Evolutionary conservation across 2,888 invertebrate species (phyloP), one percentile per base, ranked within the genome.

Genomic region (Dynastes grantii): DNA sequence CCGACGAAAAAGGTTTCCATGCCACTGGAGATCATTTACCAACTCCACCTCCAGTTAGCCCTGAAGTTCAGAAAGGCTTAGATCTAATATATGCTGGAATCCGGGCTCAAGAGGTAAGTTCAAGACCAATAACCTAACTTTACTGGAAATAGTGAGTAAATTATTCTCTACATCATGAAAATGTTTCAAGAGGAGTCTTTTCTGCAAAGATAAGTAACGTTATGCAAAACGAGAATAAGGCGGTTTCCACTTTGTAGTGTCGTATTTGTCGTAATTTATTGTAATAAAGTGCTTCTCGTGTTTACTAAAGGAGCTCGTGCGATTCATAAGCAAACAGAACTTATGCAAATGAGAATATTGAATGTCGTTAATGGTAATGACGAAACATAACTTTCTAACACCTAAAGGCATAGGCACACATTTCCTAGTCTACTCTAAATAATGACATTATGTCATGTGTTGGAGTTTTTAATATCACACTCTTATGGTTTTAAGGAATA

Each of bases 81-180:
- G 96, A 96, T 88, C 92, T 96, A 86, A 96, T 96, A 88, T 96
- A 93, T 88, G 95, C 95, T 79, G 95, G 95, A 85, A 96, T 96
- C 83, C 93, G 93, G 86, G 89, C 91, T 81, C 92, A 92, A 83
- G 89, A 92, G 87, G 93, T 92, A 86, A 82, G 78, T 45, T 61
- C 5, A 37, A 5, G 32, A 37, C 5, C 0, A 37, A 5, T 37
- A 37, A 37, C 32, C 5, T 37, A 37, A 37, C 32, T 37, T 37
- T 5, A 37, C 32, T 4, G 32, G 5, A 5, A 4, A 37, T 37
- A 37, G 32, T 37, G 32, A 37, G 5, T 45, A 76, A 58, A 45
- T 32, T 40, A 64, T 49, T 55, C 22, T 16, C n/a, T 55, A 55
- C 55, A 2, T 55, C 13, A 16, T 79, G 11, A 45, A 45, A 37